Evolutionary conservation across 2,113 vertebrate genomes (phyloP).

Genomic region (Chloebia gouldiae): DNA sequence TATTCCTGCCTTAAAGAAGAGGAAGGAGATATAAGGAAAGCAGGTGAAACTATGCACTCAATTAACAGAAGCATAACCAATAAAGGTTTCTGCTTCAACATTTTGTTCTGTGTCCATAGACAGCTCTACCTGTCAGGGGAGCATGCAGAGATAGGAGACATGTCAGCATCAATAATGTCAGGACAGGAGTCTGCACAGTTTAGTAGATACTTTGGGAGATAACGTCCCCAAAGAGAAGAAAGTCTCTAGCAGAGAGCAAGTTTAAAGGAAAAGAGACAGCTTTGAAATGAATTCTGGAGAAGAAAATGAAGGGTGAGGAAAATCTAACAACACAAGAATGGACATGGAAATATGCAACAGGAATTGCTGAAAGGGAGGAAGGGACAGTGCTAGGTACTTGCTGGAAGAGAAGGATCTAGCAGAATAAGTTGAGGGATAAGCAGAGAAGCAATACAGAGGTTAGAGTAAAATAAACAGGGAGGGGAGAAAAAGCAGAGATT

Average conservation of each 20-base stretch:
- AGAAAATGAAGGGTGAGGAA: background rate
- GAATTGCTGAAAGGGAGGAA: background rate
- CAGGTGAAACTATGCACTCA: background rate
- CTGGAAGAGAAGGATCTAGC: background rate
- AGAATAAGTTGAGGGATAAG: background rate
- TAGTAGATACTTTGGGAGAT: background rate
- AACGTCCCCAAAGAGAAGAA: background rate
- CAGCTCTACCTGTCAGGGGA: background rate
- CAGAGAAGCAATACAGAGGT: background rate
- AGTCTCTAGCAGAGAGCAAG: background rate
- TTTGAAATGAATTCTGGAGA: background rate
- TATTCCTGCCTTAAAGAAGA: background rate
- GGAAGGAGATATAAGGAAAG: background rate
- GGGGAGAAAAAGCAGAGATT: background rate
- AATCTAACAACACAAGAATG: background rate
- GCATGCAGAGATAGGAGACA: background rate
- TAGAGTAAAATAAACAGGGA: background rate
- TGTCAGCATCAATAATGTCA: background rate
- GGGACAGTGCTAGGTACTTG: background rate
- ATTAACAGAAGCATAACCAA: background rate
- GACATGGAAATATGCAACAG: background rate
- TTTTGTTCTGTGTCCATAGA: background rate
- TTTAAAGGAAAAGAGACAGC: constrained; percentile 4
- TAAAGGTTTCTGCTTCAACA: background rate
- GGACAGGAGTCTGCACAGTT: background rate